Evolutionary conservation across 2,888 invertebrate species (phyloP).

Genomic region (Sphecodes monilicornis): DNA sequence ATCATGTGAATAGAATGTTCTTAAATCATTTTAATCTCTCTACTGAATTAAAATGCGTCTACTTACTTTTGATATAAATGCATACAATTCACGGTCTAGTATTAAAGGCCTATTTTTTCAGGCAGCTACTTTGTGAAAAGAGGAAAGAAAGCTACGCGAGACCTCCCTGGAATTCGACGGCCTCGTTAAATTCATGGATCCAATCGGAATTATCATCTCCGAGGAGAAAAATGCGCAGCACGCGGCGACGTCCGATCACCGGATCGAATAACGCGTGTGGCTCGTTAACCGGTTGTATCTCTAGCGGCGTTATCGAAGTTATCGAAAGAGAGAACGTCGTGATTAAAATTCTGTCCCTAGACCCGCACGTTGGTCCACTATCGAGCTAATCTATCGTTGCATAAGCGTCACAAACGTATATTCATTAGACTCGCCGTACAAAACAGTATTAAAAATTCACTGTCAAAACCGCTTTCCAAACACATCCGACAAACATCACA

Average conservation of each 20-base stretch:
- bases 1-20: no score
- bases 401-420: not conserved
- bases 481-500: not conserved
- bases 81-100: no score
- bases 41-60: no score
- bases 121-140: not conserved
- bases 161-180: conserved; percentile 39
- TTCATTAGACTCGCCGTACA: not conserved
- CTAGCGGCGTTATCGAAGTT: conserved; percentile 21
- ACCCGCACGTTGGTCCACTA: not conserved
- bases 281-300: conserved; percentile 41
- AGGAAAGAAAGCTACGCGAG: not conserved
- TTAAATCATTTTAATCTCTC: no score
- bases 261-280: conserved; percentile 37
- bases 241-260: conserved; percentile 21
- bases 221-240: conserved; percentile 42
- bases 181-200: conserved; percentile 55
- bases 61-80: not conserved
- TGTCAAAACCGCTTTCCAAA: not conserved
- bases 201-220: conserved; percentile 51
- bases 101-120: not conserved
- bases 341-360: conserved; percentile 43
- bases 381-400: not conserved
- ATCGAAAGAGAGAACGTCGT: conserved; percentile 32
- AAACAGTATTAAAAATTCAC: not conserved